Evolutionary conservation across 1,140 invertebrate species (phyloP).

Genomic region (Neelides sp.): DNA sequence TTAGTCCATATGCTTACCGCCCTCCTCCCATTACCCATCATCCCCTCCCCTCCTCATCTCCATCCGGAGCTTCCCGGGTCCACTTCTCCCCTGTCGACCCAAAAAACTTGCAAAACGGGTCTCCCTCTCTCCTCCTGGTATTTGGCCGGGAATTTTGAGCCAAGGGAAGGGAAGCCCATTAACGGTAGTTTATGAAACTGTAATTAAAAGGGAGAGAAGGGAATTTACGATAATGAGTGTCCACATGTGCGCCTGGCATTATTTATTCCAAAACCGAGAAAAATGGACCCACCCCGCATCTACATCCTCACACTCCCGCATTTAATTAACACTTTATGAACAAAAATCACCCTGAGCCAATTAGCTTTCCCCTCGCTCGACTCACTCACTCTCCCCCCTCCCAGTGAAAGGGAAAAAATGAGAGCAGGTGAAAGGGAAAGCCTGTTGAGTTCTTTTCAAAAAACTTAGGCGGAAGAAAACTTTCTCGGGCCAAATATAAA

Average conservation of each 20-base stretch:
- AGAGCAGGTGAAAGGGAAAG: not conserved
- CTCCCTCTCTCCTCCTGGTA: constrained; percentile 1
- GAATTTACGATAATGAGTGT: constrained; percentile 28
- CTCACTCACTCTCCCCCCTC: not conserved
- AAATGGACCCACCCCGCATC: constrained; percentile 20
- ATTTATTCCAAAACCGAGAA: constrained; percentile 24
- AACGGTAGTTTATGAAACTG: constrained; percentile 26
- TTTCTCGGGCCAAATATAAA: no score
- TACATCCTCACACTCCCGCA: constrained; percentile 17
- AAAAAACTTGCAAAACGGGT: no score
- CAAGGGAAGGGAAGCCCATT: constrained; percentile 16
- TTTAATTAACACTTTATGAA: constrained; percentile 29
- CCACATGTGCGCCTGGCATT: constrained; percentile 25
- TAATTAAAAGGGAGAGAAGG: constrained; percentile 22
- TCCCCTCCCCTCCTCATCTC: constrained; percentile 9
- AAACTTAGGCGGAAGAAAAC: no score
- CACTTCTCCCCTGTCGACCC: not conserved
- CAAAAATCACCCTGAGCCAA: constrained; percentile 23
- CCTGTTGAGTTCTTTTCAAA: no score
- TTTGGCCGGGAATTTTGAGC: constrained; percentile 13
- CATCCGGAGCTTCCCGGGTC: not conserved
- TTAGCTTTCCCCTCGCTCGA: constrained; percentile 1
- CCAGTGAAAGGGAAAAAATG: not conserved
- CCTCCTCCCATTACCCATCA: constrained; percentile 24
- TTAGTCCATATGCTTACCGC: constrained; percentile 27